Conservation (phyloP, 1,140 invertebrate species). For the Camponotus floridanus region DNA sequence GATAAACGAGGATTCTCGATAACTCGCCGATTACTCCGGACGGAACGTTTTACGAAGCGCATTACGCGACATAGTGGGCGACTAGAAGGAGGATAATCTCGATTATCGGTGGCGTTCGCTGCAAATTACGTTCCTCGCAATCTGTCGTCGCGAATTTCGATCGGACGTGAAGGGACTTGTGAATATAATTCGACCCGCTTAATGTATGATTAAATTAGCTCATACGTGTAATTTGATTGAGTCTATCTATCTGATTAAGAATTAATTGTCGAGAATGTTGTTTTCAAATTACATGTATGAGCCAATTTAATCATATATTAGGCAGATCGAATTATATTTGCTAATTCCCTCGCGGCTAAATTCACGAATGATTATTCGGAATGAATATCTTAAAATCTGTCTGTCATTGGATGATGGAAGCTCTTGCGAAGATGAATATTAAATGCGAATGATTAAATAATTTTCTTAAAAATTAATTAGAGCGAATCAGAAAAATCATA, state of each 20-base stretch:
- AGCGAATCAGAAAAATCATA: neutral
- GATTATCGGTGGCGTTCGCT: slow-evolving; percentile 38
- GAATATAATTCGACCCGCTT: slow-evolving; percentile 24
- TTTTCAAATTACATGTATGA: neutral
- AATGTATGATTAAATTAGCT: slow-evolving; percentile 12
- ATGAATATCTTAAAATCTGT: neutral
- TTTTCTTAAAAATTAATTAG: slow-evolving; percentile 20
- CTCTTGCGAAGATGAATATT: neutral
- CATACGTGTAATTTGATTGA: neutral
- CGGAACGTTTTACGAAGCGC: slow-evolving; percentile 55
- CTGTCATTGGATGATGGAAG: neutral
- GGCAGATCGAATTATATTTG: slow-evolving; percentile 27
- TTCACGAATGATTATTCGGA: neutral
- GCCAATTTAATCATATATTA: neutral
- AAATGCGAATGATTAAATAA: neutral
- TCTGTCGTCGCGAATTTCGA: slow-evolving; percentile 40
- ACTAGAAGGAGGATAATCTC: slow-evolving; percentile 50
- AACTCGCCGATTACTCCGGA: slow-evolving; percentile 52
- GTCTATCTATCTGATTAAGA: slow-evolving; percentile 26
- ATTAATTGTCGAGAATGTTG: slow-evolving; percentile 17
- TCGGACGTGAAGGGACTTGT: neutral
- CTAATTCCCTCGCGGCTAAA: neutral
- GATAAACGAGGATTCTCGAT: slow-evolving; percentile 49
- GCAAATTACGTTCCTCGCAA: slow-evolving; percentile 40
- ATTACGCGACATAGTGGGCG: slow-evolving; percentile 44